Evolutionary conservation across 1,140 invertebrate species (phyloP).

Genomic region (Procambarus clarkii): DNA sequence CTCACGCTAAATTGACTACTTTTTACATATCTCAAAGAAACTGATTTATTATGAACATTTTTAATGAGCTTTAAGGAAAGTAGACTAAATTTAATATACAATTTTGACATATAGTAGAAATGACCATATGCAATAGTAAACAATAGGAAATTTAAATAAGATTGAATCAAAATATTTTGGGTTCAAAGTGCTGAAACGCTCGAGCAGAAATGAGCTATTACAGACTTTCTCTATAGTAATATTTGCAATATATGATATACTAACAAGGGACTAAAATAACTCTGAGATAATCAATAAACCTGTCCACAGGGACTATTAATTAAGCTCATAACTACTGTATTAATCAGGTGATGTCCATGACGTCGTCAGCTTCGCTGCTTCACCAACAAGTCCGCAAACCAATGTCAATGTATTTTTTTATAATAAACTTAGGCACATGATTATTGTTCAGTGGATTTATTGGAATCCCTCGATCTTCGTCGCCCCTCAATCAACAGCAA

Average conservation of each 20-base stretch:
- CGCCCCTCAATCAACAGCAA: too few species aligned
- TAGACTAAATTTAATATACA: too few species aligned
- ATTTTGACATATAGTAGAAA: too few species aligned
- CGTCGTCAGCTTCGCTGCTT: constrained; percentile 1
- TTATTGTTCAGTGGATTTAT: too few species aligned
- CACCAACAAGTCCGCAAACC: neutral
- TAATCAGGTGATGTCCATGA: neutral
- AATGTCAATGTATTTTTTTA: too few species aligned
- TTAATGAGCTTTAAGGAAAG: neutral
- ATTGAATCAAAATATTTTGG: neutral
- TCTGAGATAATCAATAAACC: neutral
- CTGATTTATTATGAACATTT: neutral
- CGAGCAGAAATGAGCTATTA: neutral
- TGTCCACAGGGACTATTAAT: neutral
- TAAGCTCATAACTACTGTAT: neutral
- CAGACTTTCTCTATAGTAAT: neutral
- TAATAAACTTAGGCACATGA: too few species aligned
- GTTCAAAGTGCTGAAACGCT: neutral
- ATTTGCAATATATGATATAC: neutral
- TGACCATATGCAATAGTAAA: neutral
- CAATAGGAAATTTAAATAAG: neutral
- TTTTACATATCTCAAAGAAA: neutral
- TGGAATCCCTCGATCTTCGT: too few species aligned
- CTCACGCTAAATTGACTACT: neutral
- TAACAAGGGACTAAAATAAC: neutral